These are phyloP conservation scores for Suncus etruscus DNA, from an alignment of 2,113 vertebrate genomes.

Conservation along the genomic window DNA sequence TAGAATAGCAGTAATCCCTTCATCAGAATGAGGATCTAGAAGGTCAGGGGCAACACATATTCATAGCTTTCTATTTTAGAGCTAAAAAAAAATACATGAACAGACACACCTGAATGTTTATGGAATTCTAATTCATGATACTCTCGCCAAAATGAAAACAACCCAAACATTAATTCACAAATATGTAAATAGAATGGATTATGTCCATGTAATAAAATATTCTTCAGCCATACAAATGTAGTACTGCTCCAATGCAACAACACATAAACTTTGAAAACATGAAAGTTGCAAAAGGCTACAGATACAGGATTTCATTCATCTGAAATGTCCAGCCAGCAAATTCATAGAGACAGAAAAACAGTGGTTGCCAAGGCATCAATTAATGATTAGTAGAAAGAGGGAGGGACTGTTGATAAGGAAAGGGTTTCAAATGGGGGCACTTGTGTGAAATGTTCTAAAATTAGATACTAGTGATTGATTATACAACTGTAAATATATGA, in stretches of 20 bases:
- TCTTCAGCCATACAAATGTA: not conserved
- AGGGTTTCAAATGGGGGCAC: not conserved
- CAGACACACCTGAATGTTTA: not conserved
- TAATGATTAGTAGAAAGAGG: not conserved
- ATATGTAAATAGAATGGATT: not conserved
- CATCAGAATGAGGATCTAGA: not conserved
- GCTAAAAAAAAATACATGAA: not conserved
- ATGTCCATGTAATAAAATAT: not conserved
- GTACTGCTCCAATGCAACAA: not conserved
- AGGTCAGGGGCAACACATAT: not conserved
- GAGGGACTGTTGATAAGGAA: slow-evolving; percentile 1
- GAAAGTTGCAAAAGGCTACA: not conserved
- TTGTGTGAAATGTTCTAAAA: slow-evolving; percentile 44
- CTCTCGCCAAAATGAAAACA: not conserved
- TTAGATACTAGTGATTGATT: not conserved
- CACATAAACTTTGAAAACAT: slow-evolving; percentile 3
- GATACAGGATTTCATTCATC: not conserved
- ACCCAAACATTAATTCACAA: slow-evolving; percentile 1
- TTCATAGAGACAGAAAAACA: not conserved
- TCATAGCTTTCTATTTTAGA: not conserved
- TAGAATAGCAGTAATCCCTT: not conserved
- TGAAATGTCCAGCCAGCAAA: slow-evolving; percentile 2
- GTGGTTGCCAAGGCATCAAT: not conserved
- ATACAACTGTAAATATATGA: not conserved
- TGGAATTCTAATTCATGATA: slow-evolving; percentile 1